Conservation (phyloP, 2,888 invertebrate species). For the Noctua fimbriata region DNA sequence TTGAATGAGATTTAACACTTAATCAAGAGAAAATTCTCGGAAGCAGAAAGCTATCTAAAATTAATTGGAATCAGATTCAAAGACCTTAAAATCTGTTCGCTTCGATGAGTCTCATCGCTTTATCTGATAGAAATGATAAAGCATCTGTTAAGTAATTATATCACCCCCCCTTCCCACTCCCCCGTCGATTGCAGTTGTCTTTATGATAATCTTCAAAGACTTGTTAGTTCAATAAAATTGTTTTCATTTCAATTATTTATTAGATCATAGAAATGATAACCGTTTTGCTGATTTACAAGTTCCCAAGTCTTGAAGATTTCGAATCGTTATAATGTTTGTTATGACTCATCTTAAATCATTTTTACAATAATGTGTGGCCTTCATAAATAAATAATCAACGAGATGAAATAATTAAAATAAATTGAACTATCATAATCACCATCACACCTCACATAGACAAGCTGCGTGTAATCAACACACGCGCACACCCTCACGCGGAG, state of each 20-base stretch:
- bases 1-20: neutral
- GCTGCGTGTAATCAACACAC: conserved; percentile 77
- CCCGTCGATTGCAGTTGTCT: conserved; percentile 33
- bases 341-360: neutral
- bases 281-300: neutral
- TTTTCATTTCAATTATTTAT: neutral
- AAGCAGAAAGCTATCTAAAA: conserved; percentile 31
- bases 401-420: conserved; percentile 30
- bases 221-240: conserved; percentile 5
- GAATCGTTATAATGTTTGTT: neutral
- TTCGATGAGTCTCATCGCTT: conserved; percentile 28
- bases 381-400: neutral
- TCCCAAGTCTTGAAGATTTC: neutral
- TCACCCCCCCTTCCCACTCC: neutral
- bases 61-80: conserved; percentile 40
- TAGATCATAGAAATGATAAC: neutral
- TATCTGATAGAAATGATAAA: conserved; percentile 24
- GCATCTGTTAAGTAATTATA: conserved; percentile 44
- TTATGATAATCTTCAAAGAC: conserved; percentile 24
- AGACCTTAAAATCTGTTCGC: conserved; percentile 28
- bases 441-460: conserved; percentile 65
- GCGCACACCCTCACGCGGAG: conserved; percentile 76
- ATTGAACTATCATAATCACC: conserved; percentile 75
- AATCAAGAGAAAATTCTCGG: neutral
- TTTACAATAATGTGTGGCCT: neutral